Percentiles rank a stretch among this genome's conserved stretches.
Evolutionary conservation across 1,140 invertebrate genomes (phyloP).

Genomic region (Phymastichus coffea): DNA sequence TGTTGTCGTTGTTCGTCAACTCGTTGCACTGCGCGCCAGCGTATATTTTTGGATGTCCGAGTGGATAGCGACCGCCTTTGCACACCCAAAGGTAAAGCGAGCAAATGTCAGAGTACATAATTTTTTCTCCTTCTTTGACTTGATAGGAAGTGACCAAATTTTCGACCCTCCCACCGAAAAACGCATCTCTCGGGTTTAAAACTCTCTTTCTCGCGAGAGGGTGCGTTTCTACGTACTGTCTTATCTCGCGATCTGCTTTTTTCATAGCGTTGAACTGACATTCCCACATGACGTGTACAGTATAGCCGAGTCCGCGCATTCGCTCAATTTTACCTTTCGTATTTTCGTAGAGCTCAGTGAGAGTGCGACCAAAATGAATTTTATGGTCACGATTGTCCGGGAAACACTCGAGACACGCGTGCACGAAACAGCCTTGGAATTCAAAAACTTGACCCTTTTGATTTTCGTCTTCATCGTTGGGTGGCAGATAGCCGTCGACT

Average conservation of each 20-base stretch:
- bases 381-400: background rate
- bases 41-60: slow-evolving; percentile 44
- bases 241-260: background rate
- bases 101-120: slow-evolving; percentile 44
- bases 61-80: slow-evolving; percentile 39
- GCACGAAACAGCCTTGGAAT: background rate
- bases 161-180: slow-evolving; percentile 47
- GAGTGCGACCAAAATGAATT: background rate
- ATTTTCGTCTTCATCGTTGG: background rate
- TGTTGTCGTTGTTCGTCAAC: background rate
- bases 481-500: background rate
- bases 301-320: background rate
- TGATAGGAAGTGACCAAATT: slow-evolving; percentile 38
- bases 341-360: background rate
- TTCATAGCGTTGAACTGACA: background rate
- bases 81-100: slow-evolving; percentile 41
- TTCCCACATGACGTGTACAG: background rate
- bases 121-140: slow-evolving; percentile 36
- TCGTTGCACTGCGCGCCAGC: slow-evolving; percentile 21
- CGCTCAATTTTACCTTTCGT: background rate
- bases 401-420: background rate
- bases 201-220: background rate
- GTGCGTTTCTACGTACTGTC: background rate
- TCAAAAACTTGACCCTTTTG: background rate
- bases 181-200: slow-evolving; percentile 29